Conservation (phyloP, 2,888 invertebrate genomes). For the Slavum lentiscoides region DNA sequence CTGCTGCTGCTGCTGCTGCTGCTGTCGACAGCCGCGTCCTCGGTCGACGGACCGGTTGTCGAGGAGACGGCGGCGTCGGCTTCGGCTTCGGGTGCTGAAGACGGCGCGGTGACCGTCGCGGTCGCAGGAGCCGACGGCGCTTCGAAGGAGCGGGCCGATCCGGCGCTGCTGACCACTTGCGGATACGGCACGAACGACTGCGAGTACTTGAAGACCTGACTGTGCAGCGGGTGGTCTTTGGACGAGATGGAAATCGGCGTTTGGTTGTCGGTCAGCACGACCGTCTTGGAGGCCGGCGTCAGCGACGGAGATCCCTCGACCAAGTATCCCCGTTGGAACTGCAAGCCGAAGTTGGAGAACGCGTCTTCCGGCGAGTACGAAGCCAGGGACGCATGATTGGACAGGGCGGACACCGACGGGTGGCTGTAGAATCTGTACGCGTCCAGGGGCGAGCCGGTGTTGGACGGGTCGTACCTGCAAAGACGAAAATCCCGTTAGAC, state of each 20-base stretch:
- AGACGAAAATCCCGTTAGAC: too few relatives aligned
- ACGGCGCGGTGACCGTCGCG: too few relatives aligned
- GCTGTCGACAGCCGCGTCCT: too few relatives aligned
- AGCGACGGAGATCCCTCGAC: slow-evolving; percentile 15
- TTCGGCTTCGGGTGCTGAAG: too few relatives aligned
- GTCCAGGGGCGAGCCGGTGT: slow-evolving; percentile 9
- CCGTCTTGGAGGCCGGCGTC: background rate
- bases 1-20: too few relatives aligned
- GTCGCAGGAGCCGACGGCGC: background rate
- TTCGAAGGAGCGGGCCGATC: background rate
- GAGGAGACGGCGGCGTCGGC: too few relatives aligned
- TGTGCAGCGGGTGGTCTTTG: slow-evolving; percentile 21
- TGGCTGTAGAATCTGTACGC: slow-evolving; percentile 11
- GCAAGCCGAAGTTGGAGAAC: slow-evolving; percentile 24
- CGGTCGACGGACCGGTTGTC: too few relatives aligned
- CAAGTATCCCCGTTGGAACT: slow-evolving; percentile 3
- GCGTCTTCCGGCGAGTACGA: slow-evolving; percentile 39
- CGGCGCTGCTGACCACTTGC: background rate
- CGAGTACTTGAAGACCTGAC: slow-evolving; percentile 28
- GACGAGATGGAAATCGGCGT: slow-evolving; percentile 38
- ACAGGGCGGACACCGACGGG: slow-evolving; percentile 9
- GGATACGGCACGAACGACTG: slow-evolving; percentile 44
- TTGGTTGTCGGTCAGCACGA: background rate
- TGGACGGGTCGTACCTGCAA: slow-evolving; percentile 29
- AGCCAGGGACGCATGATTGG: background rate